Evolutionary conservation across 2,888 invertebrate species (phyloP), one percentile per base, ranked within the genome.

Genomic region (Stenodera caucasica): DNA sequence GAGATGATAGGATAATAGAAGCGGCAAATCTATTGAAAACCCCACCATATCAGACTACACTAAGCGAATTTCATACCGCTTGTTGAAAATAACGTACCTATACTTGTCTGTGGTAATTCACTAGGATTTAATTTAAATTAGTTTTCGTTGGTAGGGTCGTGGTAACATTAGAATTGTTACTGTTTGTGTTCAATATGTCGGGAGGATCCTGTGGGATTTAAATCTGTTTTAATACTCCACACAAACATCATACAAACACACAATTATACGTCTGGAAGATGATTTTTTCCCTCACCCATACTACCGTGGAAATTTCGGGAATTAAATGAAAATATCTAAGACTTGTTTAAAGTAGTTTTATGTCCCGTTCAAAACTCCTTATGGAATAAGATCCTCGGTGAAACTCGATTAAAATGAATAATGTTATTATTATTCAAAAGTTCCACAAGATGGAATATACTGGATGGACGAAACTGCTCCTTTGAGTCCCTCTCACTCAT

Each of bases 121-220:
- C 86, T 86, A 86, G 86, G 87, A 87, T 87, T 87, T 87, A 86
- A 87, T 87, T 87, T 86, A 87, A 87, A 86, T 87, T 87, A 86
- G 86, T 86, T 87, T 86, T 78, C 79, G 77, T 73, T n/a, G 78
- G 75, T 75, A 70, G 74, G 74, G 73, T 69, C 72, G 75, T 69
- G 74, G 75, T 67, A 71, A 73, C 75, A 72, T 75, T 74, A 75
- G 74, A 73, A 74, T 73, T 73, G 75, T 70, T 70, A 70, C 71
- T 61, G 73, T 72, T 75, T 62, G 72, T 72, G 75, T 75, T 75
- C 75, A 72, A 75, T 75, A 75, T 74, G 76, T 67, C 61, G 61
- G 64, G n/a, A 67, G 69, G 69, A 69, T 70, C 68, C 64, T 63
- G 37, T 67, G 67, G 67, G 61, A 58, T 55, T 57, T 51, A 32